Base-by-base conservation (phyloP, 2,797 vertebrate genomes). In the Catostomus latipinnis region DNA sequence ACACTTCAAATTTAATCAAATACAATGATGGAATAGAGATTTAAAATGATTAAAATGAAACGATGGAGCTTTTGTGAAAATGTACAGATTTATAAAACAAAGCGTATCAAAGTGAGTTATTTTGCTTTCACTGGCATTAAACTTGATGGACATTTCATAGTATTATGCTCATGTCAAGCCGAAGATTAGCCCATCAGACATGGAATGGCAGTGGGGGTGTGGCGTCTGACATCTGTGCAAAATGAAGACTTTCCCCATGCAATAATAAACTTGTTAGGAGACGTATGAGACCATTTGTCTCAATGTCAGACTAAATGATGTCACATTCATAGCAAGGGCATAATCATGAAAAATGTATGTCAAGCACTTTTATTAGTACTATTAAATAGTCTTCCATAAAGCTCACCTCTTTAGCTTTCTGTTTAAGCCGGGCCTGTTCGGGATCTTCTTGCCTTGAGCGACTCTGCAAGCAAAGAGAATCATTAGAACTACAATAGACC, bases 401-500 rank as follows among this genome's bases (percentile, higher is more conserved):
- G 52, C 85, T 84, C 82, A 98, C 96, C 95, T 98, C 97, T 93
- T 98, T 99, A 81, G 97, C 96, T 90, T 98, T 98, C 92, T 98
- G 96, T 86, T 99, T 99, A 68, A 98, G 91, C 82, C 96, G 84
- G 77, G 98, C 94, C 83, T 98, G 97, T 68, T 99, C 97, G 0
- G 97, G 97, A 87, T 98, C 96, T 91, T 98, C 97, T 91, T 97
- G 97, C 88, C 96, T 94, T 83, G 97, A 97, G 85, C 96, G 95
- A 91, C 97, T 97, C 97, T 99, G 84, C 74, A 65, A 74, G 66
- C 22, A 18, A 50, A 75, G 43, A 83, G 12, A 63, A 8, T 57
- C 81, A 69, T 22, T 50, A 81, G 7, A 71, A 71, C 8, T 9
- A 65, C 45, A 74, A 83, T 76, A 78, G 46, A 61, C 22, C 2